Percentiles rank a stretch among this genome's conserved stretches.
Evolutionary conservation across 1,140 invertebrate species (phyloP).

Genomic region (Geopemphigus sp.): DNA sequence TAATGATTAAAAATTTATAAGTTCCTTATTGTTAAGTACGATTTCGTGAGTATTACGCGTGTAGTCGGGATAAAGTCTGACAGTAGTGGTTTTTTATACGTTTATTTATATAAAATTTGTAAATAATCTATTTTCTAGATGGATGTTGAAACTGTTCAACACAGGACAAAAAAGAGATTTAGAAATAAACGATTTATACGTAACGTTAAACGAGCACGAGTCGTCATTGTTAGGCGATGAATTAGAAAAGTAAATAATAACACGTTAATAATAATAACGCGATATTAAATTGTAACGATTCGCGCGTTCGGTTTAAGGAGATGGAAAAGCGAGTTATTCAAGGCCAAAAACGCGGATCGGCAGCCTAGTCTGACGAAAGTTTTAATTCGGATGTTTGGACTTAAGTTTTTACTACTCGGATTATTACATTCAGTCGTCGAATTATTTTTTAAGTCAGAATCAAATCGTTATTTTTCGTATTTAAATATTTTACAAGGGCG

Average conservation of each 20-base stretch:
- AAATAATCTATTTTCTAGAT: constrained; percentile 57
- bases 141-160: constrained; percentile 67
- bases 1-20: background rate
- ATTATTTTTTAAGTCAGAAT: constrained; percentile 55
- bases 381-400: constrained; percentile 60
- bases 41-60: too few species aligned
- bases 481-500: background rate
- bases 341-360: constrained; percentile 54
- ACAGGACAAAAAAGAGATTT: constrained; percentile 67
- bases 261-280: background rate
- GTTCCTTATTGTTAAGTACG: too few species aligned
- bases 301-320: constrained; percentile 46
- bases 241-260: constrained; percentile 55
- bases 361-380: constrained; percentile 60
- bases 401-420: constrained; percentile 58
- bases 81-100: too few species aligned
- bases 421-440: constrained; percentile 59
- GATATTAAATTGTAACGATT: background rate
- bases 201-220: constrained; percentile 65
- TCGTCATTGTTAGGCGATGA: constrained; percentile 61
- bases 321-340: constrained; percentile 54
- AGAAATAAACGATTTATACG: constrained; percentile 68
- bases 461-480: background rate
- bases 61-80: too few species aligned
- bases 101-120: too few species aligned